phyloP scores from a whole-genome alignment of 2,888 invertebrate genomes.

The Eutolmus rufibarbis region DNA sequence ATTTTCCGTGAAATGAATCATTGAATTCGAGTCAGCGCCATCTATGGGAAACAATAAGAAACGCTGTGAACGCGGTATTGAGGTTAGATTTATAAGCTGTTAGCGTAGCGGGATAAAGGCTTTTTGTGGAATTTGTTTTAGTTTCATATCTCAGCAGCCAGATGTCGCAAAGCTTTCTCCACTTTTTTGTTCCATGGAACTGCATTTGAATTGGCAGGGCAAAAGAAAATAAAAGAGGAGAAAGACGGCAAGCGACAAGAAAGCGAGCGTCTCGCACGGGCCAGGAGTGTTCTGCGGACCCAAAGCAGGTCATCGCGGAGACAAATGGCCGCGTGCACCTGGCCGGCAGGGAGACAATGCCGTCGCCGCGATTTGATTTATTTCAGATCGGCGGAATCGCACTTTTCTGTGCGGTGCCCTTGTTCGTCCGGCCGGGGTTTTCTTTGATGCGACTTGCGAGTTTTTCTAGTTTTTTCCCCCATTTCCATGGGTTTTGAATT shows the following conservation, averaged over 20 bases:
- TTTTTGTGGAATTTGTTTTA: not conserved
- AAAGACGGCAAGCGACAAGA: not conserved
- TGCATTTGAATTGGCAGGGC: not conserved
- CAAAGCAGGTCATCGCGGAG: not conserved
- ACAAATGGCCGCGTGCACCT: not conserved
- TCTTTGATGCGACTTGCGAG: not conserved
- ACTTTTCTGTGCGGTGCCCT: not conserved
- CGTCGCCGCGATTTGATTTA: not conserved
- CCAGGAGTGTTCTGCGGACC: not conserved
- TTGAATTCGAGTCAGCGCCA: not conserved
- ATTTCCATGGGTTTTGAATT: conserved; percentile 37
- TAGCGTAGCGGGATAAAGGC: too few relatives aligned
- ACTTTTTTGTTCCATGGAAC: not conserved
- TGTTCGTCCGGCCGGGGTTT: not conserved
- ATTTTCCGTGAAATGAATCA: too few relatives aligned
- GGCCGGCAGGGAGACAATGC: not conserved
- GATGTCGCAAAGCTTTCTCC: not conserved
- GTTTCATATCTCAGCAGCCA: not conserved
- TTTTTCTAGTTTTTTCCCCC: conserved; percentile 6
- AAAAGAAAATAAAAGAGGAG: not conserved
- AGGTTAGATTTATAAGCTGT: too few relatives aligned
- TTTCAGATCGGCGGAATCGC: not conserved
- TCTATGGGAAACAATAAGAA: not conserved
- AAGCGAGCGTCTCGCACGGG: not conserved
- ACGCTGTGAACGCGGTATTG: too few relatives aligned